Conservation (phyloP, 2,888 invertebrate genomes). For the Noctua pronuba region DNA sequence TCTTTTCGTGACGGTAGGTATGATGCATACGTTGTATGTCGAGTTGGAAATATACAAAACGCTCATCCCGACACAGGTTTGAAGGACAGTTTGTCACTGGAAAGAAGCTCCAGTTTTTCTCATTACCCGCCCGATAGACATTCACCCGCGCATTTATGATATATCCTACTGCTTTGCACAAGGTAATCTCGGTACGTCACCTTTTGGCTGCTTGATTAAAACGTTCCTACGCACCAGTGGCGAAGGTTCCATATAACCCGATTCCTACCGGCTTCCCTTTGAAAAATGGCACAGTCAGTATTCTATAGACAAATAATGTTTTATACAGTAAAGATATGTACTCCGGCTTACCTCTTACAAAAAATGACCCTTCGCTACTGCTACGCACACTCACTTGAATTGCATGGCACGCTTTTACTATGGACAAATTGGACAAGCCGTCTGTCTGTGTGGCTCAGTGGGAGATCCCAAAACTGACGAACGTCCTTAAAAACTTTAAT, state of each 20-base stretch:
- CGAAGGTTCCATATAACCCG: no score
- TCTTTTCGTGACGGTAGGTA: background rate
- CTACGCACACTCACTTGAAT: background rate
- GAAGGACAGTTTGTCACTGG: background rate
- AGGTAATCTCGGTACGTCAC: background rate
- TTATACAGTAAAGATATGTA: no score
- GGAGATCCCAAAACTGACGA: background rate
- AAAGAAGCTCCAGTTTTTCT: background rate
- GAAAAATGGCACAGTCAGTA: no score
- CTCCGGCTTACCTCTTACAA: no score
- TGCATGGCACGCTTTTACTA: background rate
- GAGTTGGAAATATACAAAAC: background rate
- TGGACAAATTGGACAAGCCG: no score
- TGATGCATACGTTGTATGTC: background rate
- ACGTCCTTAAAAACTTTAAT: background rate
- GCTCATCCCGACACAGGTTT: background rate
- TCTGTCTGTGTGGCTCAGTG: background rate
- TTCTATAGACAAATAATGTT: no score
- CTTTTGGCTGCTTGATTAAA: background rate
- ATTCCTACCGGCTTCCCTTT: no score
- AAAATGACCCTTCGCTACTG: no score
- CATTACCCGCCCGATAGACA: background rate
- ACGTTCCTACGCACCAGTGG: background rate
- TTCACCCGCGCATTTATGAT: background rate
- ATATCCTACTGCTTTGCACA: background rate